Conservation (phyloP, 1,140 invertebrate genomes). For the Drosophila gunungcola region DNA sequence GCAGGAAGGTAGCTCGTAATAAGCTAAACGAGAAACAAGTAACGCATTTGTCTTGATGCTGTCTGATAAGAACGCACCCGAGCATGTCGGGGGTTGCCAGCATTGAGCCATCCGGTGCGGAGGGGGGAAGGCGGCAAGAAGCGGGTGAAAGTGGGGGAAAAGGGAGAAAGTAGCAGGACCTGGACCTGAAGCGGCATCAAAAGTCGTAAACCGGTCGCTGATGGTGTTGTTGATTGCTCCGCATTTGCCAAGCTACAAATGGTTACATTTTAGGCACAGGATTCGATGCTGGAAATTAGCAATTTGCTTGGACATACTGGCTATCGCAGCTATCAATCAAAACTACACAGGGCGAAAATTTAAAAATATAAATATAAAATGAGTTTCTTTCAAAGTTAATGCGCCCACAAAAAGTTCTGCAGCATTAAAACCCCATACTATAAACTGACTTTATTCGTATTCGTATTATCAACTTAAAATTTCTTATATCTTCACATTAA, state of each 20-base stretch:
- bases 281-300: slow-evolving; percentile 45
- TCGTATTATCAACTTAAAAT: no score
- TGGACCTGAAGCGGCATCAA: slow-evolving; percentile 54
- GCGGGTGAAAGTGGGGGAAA: slow-evolving; percentile 1
- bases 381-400: no score
- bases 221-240: slow-evolving; percentile 78
- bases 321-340: slow-evolving; percentile 48
- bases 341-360: slow-evolving; percentile 24
- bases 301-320: slow-evolving; percentile 16
- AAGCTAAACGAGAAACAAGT: slow-evolving; percentile 82
- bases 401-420: no score
- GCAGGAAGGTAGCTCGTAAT: slow-evolving; percentile 78
- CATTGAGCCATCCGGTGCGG: slow-evolving; percentile 42
- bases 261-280: slow-evolving; percentile 60
- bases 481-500: no score
- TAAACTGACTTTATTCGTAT: no score
- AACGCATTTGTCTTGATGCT: slow-evolving; percentile 83
- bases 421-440: no score
- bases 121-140: slow-evolving; percentile 4
- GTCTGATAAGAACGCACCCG: slow-evolving; percentile 71
- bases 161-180: slow-evolving; percentile 4
- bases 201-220: slow-evolving; percentile 74
- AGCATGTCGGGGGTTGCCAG: slow-evolving; percentile 57
- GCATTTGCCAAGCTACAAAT: slow-evolving; percentile 72
- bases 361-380: no score